Evolutionary conservation across 1,140 invertebrate species (phyloP), one percentile per base, ranked within the genome.

Genomic region (Brachionus manjavacas): DNA sequence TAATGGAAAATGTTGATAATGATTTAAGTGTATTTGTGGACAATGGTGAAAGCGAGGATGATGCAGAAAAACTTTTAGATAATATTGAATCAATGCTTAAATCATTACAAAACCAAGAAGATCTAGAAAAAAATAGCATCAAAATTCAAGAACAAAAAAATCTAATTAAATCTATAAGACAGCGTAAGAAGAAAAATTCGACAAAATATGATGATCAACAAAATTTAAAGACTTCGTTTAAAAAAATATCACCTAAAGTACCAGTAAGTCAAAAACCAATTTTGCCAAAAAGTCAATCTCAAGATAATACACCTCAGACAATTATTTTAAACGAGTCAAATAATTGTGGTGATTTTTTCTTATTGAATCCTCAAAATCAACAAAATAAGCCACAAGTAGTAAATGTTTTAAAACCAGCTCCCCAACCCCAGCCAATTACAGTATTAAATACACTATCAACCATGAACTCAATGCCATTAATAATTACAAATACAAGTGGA

Each of bases 31-130:
- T 41, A 41, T 35, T 72, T 3, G 31, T 20, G 14, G 68, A 72
- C 16, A 72, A n/a, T 16, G n/a, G 35, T 8, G 68, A 72, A 9
- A 20, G 25, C 41, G 68, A 31, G 4, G 66, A 72, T 16, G 72
- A 81, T 64, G 64, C 79, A 11, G 79, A 81, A 81, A 23, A 23
- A 3, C 31, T 81, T 16, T 46, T 81, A 25, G 60, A 81, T 23
- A 81, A 81, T 39, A 81, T 81, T 68, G 79, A 81, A 46, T 39
- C 9, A 16, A 81, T 81, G 79, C 39, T 81, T 14, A 81, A 81
- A 23, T 68, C 52, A 11, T 11, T 81, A 20, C 35, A 81, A 68
- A 60, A 64, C 52, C 72, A 46, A 12, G 25, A 46, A 28, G 41
- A 76, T 49, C 4, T 25, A 11, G 72, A 76, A 20, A 46, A 76